These are phyloP conservation scores for Dryobates pubescens DNA, from an alignment of 2,797 vertebrate genomes.

Conservation along the genomic window DNA sequence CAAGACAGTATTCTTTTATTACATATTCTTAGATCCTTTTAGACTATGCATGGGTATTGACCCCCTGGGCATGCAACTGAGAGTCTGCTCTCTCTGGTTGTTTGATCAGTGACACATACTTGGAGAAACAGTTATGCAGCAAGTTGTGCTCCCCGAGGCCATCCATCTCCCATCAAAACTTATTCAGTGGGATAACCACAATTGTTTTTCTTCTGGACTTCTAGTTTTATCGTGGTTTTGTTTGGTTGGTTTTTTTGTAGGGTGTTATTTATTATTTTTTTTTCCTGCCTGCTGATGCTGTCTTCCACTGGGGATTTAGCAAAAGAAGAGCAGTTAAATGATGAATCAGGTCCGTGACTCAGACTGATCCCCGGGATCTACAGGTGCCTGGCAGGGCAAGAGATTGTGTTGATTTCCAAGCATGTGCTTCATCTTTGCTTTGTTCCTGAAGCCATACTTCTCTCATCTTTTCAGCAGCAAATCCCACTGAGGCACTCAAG, in stretches of 20 bases:
- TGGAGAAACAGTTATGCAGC: background rate
- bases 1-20: background rate
- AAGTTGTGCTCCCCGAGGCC: background rate
- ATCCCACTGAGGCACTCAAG: background rate
- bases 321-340: background rate
- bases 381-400: background rate
- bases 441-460: background rate
- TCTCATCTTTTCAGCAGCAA: background rate
- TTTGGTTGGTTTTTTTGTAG: no score
- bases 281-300: background rate
- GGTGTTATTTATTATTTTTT: no score
- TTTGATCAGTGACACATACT: slow-evolving; percentile 42
- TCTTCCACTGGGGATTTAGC: background rate
- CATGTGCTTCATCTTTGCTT: background rate
- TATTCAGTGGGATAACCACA: background rate
- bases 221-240: background rate
- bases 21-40: background rate
- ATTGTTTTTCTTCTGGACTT: background rate
- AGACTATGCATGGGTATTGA: background rate
- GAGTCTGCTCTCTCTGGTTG: slow-evolving; percentile 16
- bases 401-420: background rate
- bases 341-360: background rate
- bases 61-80: background rate
- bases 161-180: background rate
- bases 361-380: background rate